Conservation (phyloP, 2,888 invertebrate genomes). For the Cheilosia vernalis region DNA sequence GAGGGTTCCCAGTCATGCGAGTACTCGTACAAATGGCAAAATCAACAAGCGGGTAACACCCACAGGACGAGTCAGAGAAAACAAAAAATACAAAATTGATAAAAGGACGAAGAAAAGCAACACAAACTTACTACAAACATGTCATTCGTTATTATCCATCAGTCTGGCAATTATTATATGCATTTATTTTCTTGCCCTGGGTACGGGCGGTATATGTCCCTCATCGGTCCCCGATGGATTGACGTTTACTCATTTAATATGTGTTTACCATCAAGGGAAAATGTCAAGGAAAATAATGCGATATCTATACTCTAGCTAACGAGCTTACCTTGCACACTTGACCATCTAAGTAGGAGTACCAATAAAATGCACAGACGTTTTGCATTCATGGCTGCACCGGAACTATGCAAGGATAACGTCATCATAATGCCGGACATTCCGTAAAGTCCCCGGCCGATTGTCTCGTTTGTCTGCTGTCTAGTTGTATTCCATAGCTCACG, state of each 20-base stretch:
- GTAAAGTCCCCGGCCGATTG: constrained; percentile 37
- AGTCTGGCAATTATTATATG: constrained; percentile 66
- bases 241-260: constrained; percentile 49
- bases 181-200: constrained; percentile 49
- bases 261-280: constrained; percentile 14
- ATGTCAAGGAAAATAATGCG: constrained; percentile 15
- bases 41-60: constrained; percentile 65
- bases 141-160: constrained; percentile 55
- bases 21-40: constrained; percentile 51
- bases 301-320: constrained; percentile 37
- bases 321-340: constrained; percentile 73
- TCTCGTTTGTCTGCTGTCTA: constrained; percentile 26
- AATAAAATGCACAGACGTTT: constrained; percentile 64
- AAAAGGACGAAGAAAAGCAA: constrained; percentile 16
- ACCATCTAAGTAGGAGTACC: constrained; percentile 68
- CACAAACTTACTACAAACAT: constrained; percentile 35
- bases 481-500: constrained; percentile 68
- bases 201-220: constrained; percentile 4
- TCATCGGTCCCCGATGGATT: constrained; percentile 51
- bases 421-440: constrained; percentile 68
- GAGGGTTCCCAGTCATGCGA: constrained; percentile 6
- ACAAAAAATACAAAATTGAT: background rate
- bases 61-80: constrained; percentile 40
- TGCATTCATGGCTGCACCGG: constrained; percentile 54
- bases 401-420: constrained; percentile 50